Evolutionary conservation across 2,113 vertebrate genomes (phyloP), one percentile per base, ranked within the genome.

Genomic region (Panthera uncia): DNA sequence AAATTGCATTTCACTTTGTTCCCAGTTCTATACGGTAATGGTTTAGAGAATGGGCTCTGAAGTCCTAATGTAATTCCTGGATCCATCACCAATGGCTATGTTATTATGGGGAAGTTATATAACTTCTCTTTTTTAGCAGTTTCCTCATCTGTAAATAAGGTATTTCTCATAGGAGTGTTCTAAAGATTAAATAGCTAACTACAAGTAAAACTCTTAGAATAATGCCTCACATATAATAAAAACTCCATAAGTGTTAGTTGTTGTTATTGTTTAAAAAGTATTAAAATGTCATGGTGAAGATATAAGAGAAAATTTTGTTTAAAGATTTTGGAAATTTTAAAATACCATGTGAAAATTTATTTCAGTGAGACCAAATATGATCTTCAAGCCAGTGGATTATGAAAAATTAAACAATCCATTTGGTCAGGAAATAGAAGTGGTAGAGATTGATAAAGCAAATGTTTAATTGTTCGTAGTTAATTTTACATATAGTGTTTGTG

Each of bases 281-380:
- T 82, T 86, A 45, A 79, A 86, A 66, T 91, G 18, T 55, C 21
- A 69, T 87, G 12, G 66, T 89, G 69, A 65, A 82, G 7, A 57
- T 61, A 45, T 4, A 86, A 78, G 52, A 66, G 5, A 87, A 41
- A 10, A 76, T 57, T 97, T 79, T 95, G 3, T 81, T 91, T 81
- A 90, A 83, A 92, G 21, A 41, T 90, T 86, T 96, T 83, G 25
- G 82, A 87, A 76, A 36, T 81, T 96, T 89, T 7, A 93, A 88
- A 92, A 82, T 3, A 21, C 38, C 48, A 71, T 76, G 80, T 86
- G 76, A 79, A 89, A 16, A 61, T 21, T n/a, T 18, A 89, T 74
- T 93, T 93, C 16, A 65, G 4, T 94, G 63, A 83, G 36, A 71
- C 2, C 3, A 48, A 84, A 88, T 86, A 45, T 14, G 89, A 23